phyloP scores from a whole-genome alignment of 2,113 vertebrate genomes.

The Pomatostomus ruficeps region DNA sequence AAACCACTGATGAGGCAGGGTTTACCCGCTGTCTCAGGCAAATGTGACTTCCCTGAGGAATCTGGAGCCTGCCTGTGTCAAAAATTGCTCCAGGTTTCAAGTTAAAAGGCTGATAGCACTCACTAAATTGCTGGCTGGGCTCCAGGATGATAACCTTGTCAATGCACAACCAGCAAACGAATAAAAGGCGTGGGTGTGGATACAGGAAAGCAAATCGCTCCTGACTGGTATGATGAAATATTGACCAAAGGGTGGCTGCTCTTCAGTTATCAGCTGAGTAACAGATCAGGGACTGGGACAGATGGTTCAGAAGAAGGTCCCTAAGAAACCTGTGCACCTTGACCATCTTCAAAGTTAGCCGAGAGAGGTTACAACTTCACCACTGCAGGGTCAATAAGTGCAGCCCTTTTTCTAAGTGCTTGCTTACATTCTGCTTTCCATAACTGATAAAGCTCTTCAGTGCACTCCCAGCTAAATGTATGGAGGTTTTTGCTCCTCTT shows the following conservation, averaged over 20 bases:
- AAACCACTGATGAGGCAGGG: rapidly evolving
- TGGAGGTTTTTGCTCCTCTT: background rate
- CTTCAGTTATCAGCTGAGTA: background rate
- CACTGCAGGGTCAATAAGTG: background rate
- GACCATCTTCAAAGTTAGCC: background rate
- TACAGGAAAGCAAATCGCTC: background rate
- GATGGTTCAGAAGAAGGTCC: background rate
- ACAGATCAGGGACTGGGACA: background rate
- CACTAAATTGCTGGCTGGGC: rapidly evolving
- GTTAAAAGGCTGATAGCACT: background rate
- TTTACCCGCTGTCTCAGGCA: background rate
- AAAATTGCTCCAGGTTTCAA: background rate
- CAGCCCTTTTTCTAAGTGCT: background rate
- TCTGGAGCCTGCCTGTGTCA: background rate
- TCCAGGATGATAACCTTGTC: background rate
- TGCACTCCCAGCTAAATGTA: background rate
- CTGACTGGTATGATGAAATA: background rate
- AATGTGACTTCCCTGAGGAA: background rate
- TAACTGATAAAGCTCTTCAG: background rate
- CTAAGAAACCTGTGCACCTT: background rate
- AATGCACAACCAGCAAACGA: background rate
- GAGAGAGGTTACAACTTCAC: background rate
- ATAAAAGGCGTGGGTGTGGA: background rate
- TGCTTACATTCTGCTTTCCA: rapidly evolving
- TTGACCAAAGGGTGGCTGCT: background rate